Evolutionary conservation across 2,113 vertebrate genomes (phyloP).

Genomic region (Physeter macrocephalus): DNA sequence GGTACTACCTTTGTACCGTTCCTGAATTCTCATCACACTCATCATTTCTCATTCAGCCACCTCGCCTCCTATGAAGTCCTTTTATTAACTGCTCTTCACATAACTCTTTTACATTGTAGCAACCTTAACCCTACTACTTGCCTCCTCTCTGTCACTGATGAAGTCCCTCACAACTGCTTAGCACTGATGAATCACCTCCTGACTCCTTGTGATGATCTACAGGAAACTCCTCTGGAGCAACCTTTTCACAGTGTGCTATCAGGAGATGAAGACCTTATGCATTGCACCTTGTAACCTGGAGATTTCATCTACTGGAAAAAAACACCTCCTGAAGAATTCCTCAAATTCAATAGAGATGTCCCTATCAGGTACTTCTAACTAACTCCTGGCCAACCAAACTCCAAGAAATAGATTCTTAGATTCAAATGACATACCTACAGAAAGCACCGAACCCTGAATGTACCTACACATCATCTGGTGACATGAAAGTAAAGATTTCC

Average conservation of each 20-base stretch:
- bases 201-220: fast-evolving
- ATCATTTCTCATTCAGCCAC: not conserved
- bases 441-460: not conserved
- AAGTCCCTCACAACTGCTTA: not conserved
- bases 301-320: not conserved
- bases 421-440: not conserved
- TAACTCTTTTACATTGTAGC: not conserved
- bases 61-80: not conserved
- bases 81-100: not conserved
- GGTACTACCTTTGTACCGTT: not conserved
- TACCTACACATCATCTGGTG: fast-evolving
- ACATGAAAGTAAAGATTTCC: not conserved
- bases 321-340: not conserved
- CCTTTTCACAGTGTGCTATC: not conserved
- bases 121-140: not conserved
- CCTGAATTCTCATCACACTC: not conserved
- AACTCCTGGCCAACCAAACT: not conserved
- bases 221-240: not conserved
- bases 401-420: not conserved
- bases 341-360: not conserved
- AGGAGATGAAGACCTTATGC: not conserved
- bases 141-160: not conserved
- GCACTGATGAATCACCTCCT: not conserved
- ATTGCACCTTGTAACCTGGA: not conserved
- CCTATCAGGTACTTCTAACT: not conserved